Base-by-base conservation (phyloP, 1,140 invertebrate genomes). In the Adoxophyes honmai region DNA sequence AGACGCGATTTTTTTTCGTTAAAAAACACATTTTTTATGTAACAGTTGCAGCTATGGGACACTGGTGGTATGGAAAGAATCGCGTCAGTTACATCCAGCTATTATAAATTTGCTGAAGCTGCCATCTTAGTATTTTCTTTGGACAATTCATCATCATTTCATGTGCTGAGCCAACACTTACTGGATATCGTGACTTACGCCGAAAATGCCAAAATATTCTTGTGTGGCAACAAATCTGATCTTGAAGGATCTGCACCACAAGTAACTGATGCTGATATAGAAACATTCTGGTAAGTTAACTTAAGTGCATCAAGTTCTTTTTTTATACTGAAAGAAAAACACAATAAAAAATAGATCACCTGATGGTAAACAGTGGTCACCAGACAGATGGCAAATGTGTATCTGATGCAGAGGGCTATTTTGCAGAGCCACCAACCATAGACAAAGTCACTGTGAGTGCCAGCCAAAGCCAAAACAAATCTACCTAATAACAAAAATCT, bases 61-160 rank as follows among this genome's bases (percentile, higher is more conserved):
- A 98, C 96, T 38, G 96, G 96, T 69, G 96, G 96, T 59, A 97
- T 98, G 95, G 96, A 98, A 89, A 91, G 96, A 80, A 96, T 98
- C 34, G 96, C 96, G 18, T 96, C 95, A n/a, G 95, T 98, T 7
- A 98, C 96, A 1, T 96, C 95, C 10, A 96, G 95, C 67, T 98
- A 98, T 77, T 98, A 97, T 74, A 98, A 98, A 90, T 97, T 97
- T 90, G 95, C 96, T 8, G 96, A 97, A 81, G 96, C 95, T 57
- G 96, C 96, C 48, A 95, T 98, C 67, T 87, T 98, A 39, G 96
- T 97, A 0, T 98, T 97, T 89, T 94, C 96, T 33, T 87, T 98
- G 57, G 96, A 98, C 73, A 97, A 97, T 90, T 92, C 95, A 1
- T 94, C 96, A 34, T 97, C 96, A 10, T 97, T 98, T 89, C 96